Conservation (phyloP, 2,888 invertebrate genomes). For the Scelioninae gen. 2 region DNA sequence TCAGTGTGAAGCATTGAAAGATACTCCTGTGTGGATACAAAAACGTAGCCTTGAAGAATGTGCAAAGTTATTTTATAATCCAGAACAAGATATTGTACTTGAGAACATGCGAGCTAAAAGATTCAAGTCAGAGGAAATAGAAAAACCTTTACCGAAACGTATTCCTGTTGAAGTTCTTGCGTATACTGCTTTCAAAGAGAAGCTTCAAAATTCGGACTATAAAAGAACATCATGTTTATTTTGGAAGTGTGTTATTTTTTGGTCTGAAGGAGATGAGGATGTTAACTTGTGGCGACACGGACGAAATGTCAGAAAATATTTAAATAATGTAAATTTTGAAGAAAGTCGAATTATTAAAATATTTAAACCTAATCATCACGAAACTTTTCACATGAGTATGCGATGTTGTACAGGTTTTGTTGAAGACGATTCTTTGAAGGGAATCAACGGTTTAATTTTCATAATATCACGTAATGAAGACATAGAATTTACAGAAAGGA, state of each 20-base stretch:
- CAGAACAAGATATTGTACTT: conserved; percentile 75
- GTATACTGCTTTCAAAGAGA: conserved; percentile 76
- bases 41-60: conserved; percentile 73
- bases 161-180: conserved; percentile 76
- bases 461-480: conserved; percentile 67
- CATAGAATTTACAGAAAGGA: conserved; percentile 61
- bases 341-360: conserved; percentile 67
- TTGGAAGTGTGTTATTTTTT: conserved; percentile 81
- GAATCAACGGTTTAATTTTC: conserved; percentile 71
- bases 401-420: conserved; percentile 68
- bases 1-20: conserved; percentile 77
- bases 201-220: conserved; percentile 74
- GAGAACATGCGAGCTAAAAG: conserved; percentile 75
- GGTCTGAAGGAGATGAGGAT: conserved; percentile 77
- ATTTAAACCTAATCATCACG: conserved; percentile 67
- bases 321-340: conserved; percentile 71
- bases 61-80: conserved; percentile 75
- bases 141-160: conserved; percentile 4
- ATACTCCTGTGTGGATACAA: conserved; percentile 78
- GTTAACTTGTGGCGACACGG: conserved; percentile 76
- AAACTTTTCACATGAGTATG: conserved; percentile 70
- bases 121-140: conserved; percentile 59
- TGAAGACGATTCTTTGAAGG: conserved; percentile 64
- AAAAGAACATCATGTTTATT: conserved; percentile 76
- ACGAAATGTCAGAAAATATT: conserved; percentile 76